Conservation (phyloP, 2,888 invertebrate genomes). For the Nudaria mundana region DNA sequence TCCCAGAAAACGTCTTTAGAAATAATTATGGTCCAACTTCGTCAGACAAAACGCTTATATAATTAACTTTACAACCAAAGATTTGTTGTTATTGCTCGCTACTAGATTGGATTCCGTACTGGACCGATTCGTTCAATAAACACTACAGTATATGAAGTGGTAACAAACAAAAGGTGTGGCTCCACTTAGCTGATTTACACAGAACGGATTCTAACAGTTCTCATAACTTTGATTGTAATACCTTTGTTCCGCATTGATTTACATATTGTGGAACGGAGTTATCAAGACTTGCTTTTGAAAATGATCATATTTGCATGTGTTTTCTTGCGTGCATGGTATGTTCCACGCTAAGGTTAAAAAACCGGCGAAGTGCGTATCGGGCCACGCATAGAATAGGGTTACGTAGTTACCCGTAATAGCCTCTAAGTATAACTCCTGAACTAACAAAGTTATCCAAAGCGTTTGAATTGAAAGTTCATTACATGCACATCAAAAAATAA, state of each 20-base stretch:
- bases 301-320: neutral
- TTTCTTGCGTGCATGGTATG: neutral
- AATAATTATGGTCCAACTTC: neutral
- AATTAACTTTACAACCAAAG: neutral
- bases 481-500: no score
- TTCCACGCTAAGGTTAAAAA: neutral
- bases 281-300: neutral
- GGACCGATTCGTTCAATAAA: neutral
- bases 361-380: no score
- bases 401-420: no score
- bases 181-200: neutral
- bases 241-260: neutral
- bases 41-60: neutral
- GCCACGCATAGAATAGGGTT: no score
- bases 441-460: neutral
- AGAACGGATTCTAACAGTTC: neutral
- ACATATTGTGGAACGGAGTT: neutral
- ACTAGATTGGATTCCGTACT: neutral
- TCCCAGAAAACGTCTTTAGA: neutral
- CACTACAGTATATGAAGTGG: neutral
- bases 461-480: no score
- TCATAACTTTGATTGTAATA: neutral
- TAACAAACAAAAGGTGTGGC: constrained; percentile 1
- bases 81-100: neutral
- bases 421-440: no score